A percentile compares a stretch with the other conserved stretches of the same genome.
Evolutionary conservation across 2,888 invertebrate species (phyloP).

Genomic region (Sisyra nigra): DNA sequence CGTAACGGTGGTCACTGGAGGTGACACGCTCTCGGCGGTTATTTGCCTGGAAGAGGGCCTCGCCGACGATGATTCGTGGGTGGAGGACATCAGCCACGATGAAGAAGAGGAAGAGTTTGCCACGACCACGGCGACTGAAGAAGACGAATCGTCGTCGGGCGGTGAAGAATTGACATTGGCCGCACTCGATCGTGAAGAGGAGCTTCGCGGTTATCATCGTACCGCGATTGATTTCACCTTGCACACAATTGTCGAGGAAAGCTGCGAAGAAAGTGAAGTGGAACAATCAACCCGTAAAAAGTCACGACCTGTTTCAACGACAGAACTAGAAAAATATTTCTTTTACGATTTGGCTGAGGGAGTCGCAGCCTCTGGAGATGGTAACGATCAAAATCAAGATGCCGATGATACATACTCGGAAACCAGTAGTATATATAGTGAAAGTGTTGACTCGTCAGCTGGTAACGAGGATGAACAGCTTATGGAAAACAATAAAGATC

Average conservation of each 20-base stretch:
- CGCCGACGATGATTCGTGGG: slow-evolving; percentile 85
- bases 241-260: slow-evolving; percentile 87
- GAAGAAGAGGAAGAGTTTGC: slow-evolving; percentile 46
- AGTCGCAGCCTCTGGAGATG: slow-evolving; percentile 32
- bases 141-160: slow-evolving; percentile 45
- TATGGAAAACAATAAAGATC: slow-evolving; percentile 29
- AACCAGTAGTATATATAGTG: slow-evolving; percentile 73
- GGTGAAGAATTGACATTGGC: slow-evolving; percentile 44
- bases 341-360: slow-evolving; percentile 74
- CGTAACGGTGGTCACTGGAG: slow-evolving; percentile 53
- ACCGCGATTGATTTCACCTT: slow-evolving; percentile 75
- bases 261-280: slow-evolving; percentile 83
- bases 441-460: slow-evolving; percentile 57
- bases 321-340: slow-evolving; percentile 81
- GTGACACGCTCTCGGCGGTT: slow-evolving; percentile 51
- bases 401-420: slow-evolving; percentile 57
- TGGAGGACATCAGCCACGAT: slow-evolving; percentile 71
- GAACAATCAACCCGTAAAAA: slow-evolving; percentile 41
- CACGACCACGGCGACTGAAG: slow-evolving; percentile 45
- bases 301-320: slow-evolving; percentile 55
- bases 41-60: slow-evolving; percentile 70
- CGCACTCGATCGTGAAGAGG: slow-evolving; percentile 55
- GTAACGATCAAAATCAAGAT: slow-evolving; percentile 27
- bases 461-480: slow-evolving; percentile 27
- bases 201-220: slow-evolving; percentile 66